A percentile compares a stretch with the other conserved stretches of the same genome.
phyloP scores from a whole-genome alignment of 1,140 invertebrate genomes.

The Drosophila jambulina region DNA sequence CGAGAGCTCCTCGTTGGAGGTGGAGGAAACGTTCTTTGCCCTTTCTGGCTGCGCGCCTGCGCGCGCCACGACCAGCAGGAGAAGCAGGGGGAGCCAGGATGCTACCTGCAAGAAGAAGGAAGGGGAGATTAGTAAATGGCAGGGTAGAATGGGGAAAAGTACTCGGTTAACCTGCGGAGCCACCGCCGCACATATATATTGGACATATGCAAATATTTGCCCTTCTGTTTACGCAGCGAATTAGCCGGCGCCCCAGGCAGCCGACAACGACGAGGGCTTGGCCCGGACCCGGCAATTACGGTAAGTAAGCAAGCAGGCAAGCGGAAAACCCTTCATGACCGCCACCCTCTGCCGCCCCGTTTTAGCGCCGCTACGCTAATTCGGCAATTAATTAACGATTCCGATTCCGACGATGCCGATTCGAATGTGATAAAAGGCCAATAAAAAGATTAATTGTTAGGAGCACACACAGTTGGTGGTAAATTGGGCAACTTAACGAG shows the following conservation, averaged over 20 bases:
- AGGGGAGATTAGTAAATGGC: background rate
- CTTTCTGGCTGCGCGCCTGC: conserved; percentile 48
- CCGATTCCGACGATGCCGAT: conserved; percentile 15
- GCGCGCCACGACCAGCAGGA: conserved; percentile 4
- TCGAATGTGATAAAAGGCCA: conserved; percentile 42
- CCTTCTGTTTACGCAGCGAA: conserved; percentile 39
- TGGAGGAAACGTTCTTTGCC: background rate
- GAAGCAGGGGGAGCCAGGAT: conserved; percentile 23
- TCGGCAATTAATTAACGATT: conserved; percentile 67
- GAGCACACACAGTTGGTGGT: conserved; percentile 2
- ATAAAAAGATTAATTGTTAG: conserved; percentile 49
- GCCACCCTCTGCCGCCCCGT: background rate
- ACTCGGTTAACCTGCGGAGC: background rate
- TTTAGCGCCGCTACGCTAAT: conserved; percentile 50
- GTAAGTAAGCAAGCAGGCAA: conserved; percentile 23
- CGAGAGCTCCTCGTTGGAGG: background rate
- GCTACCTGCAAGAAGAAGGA: conserved; percentile 7
- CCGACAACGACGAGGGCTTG: conserved; percentile 30
- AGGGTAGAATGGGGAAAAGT: background rate
- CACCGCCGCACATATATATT: background rate
- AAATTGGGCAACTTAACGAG: conserved; percentile 8
- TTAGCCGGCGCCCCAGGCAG: conserved; percentile 20
- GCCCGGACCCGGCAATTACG: conserved; percentile 27
- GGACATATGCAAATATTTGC: conserved; percentile 54
- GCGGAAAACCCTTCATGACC: conserved; percentile 14